Base-by-base conservation (phyloP, 1,140 invertebrate species). In the Dendroctonus valens region DNA sequence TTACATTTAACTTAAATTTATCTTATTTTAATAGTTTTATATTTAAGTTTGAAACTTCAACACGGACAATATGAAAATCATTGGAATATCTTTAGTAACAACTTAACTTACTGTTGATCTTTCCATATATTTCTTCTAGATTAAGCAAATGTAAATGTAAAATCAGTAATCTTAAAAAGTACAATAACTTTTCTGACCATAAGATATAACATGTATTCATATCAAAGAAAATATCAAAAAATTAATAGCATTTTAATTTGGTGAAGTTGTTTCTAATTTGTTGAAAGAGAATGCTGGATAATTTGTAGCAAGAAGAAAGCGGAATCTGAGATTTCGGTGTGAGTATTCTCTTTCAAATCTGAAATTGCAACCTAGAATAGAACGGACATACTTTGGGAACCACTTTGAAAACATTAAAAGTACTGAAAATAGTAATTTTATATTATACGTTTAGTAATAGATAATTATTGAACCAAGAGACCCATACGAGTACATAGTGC, bases 401-500 rank as follows among this genome's bases (percentile, higher is more conserved):
- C 54, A 65, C 41, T 12, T 12, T 46, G 41, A 53, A 26, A 26
- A 26, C 26, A 26, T 26, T 11, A 64, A 67, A 69, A 67, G 68
- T 70, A 72, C 57, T 70, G 69, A 59, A 7, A 68, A 68, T 72
- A 72, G 71, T 70, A 70, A 72, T 72, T 59, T 72, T 72, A 52
- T 72, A 70, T 55, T 70, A 70, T 64, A 51, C 58, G 44, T 70
- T 72, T 72, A 69, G 70, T 70, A 69, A 58, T 72, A 72, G 69
- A 41, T 62, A 26, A 55, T 66, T 26, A 26, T 68, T 65, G 71
- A 70, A 72, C 71, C 71, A 72, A 72, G 65, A 59, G 67, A 41
- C 48, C 12, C 15, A 58, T 41, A 52, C 8, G 8, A 15, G 11
- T 52, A 52, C 15, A 15, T 39, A 39, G 37, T 55, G 11, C 9